phyloP scores from a whole-genome alignment of 1,140 invertebrate species.

The Anadara kagoshimensis region DNA sequence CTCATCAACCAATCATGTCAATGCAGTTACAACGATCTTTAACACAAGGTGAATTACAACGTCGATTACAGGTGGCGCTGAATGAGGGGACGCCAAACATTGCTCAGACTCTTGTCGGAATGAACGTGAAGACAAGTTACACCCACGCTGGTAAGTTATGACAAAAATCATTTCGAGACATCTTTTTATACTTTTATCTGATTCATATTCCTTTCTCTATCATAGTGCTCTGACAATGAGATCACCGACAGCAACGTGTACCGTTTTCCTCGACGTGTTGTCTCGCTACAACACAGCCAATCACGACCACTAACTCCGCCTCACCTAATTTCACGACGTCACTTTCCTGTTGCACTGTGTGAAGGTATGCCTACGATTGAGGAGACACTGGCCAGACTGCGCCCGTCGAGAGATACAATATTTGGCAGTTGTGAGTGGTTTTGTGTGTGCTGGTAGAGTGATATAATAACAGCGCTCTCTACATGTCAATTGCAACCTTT shows the following conservation, averaged over 20 bases:
- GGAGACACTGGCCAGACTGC: constrained; percentile 33
- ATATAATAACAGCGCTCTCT: neutral
- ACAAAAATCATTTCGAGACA: neutral
- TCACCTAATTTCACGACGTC: constrained; percentile 12
- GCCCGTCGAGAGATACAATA: constrained; percentile 3
- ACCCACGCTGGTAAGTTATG: constrained; percentile 53
- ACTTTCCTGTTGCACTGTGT: constrained; percentile 32
- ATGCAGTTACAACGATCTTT: constrained; percentile 36
- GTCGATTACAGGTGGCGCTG: constrained; percentile 48
- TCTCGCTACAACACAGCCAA: constrained; percentile 36
- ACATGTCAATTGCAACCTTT: neutral
- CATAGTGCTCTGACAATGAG: constrained; percentile 35
- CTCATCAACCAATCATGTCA: constrained; percentile 31
- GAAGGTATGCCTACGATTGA: constrained; percentile 38
- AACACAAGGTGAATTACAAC: constrained; percentile 51
- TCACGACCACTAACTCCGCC: constrained; percentile 24
- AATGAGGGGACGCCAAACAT: constrained; percentile 51
- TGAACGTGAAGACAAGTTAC: constrained; percentile 45
- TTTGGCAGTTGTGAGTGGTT: constrained; percentile 24
- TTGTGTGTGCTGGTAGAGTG: constrained; percentile 1
- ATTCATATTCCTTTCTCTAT: constrained; percentile 8
- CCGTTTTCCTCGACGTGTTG: constrained; percentile 32
- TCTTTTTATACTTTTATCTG: neutral
- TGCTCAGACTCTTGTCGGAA: constrained; percentile 47
- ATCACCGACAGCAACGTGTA: constrained; percentile 24